Evolutionary conservation across 2,888 invertebrate genomes (phyloP), one percentile per base, ranked within the genome.

Genomic region (Dicroscelio sp.): DNA sequence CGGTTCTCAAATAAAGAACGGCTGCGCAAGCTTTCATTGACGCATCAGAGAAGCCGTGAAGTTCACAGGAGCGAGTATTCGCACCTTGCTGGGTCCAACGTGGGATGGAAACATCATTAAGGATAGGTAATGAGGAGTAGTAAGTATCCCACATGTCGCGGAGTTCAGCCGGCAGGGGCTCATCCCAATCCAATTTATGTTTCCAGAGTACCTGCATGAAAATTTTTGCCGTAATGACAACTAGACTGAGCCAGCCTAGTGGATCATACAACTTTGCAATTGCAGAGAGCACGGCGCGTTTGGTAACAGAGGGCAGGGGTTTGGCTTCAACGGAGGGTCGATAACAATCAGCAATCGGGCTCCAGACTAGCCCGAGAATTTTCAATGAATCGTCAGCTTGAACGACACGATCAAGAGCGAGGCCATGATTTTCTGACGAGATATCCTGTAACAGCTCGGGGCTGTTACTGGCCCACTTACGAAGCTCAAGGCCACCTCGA

Each of bases 41-140:
- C 0, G 91, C 92, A 35, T 92, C 90, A 0, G 91, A 71, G 65
- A 91, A 92, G 0, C 90, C 88, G 76, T 92, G 92, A 0, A 92
- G 3, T 20, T 92, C 88, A 60, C 27, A 60, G 8, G 14, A 14
- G 14, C 25, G 27, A 60, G 33, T 31, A 43, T 23, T 48, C 0
- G 69, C 1, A 6, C 23, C 63, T 1, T 65, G 78, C n/a, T 52
- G 6, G 10, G 79, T 84, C 90, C 90, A 90, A 0, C 90, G 78
- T 0, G 79, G 48, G n/a, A 71, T 25, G 5, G 25, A 17, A 3
- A 63, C 20, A 38, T 1, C 23, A n/a, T 38, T 67, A 3, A 83
- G 25, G 14, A 31, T n/a, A 20, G 38, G 27, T 23, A 82, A 35
- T 25, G 33, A n/a, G 10, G 27, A 33, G 38, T 52, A 88, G n/a